Conservation (phyloP, 2,888 invertebrate genomes). For the Listrodromus nycthemerus region DNA sequence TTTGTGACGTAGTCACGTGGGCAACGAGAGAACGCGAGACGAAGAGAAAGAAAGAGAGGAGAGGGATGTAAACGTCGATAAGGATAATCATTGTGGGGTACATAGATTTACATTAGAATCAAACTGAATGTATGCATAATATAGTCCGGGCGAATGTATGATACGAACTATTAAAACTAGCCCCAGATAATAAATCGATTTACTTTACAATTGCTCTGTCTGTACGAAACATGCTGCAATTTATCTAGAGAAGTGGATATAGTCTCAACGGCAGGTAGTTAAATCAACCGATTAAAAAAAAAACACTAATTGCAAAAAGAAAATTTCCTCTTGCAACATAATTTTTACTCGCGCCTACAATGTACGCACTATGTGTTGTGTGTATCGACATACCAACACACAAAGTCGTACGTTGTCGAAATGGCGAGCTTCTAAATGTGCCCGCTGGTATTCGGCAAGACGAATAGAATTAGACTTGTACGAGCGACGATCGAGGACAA, state of each 20-base stretch:
- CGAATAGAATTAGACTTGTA: not conserved
- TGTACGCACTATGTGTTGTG: not conserved
- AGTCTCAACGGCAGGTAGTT: not conserved
- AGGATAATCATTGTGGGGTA: conserved; percentile 27
- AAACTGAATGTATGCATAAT: conserved; percentile 35
- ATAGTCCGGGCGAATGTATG: conserved; percentile 49
- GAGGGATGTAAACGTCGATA: not conserved
- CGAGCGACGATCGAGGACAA: not conserved
- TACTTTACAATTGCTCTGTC: conserved; percentile 41
- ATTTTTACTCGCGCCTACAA: not conserved
- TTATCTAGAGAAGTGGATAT: not conserved
- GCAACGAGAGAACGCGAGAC: not conserved
- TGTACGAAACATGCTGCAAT: not conserved
- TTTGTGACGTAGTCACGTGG: conserved; percentile 38
- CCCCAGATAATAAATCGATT: conserved; percentile 54
- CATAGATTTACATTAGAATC: conserved; percentile 3
- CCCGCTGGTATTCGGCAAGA: not conserved
- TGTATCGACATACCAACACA: not conserved
- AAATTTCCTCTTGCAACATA: not conserved
- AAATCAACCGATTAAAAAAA: not conserved
- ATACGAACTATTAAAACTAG: conserved; percentile 39
- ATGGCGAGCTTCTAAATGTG: not conserved
- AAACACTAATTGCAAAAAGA: not conserved
- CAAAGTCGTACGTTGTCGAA: not conserved
- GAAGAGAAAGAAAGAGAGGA: no score